Percentiles rank a stretch among this genome's conserved stretches.
These are phyloP conservation scores for Homarus gammarus DNA, from an alignment of 2,888 invertebrate genomes.

Conservation along the genomic window DNA sequence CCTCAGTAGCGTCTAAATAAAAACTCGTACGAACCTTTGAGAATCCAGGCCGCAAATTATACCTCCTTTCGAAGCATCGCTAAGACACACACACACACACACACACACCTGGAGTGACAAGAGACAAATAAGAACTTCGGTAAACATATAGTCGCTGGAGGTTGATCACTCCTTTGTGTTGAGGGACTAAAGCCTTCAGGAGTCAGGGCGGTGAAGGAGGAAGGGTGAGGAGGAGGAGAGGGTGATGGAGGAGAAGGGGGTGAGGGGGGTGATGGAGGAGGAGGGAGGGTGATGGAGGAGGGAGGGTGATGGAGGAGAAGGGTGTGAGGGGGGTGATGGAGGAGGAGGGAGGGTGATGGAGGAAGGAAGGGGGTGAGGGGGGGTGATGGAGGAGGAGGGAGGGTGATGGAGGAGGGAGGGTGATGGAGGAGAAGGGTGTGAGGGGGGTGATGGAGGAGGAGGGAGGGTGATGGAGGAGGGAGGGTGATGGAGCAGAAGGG, in stretches of 20 bases:
- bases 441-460: neutral
- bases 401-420: neutral
- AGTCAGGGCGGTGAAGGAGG: neutral
- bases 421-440: no score
- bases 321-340: neutral
- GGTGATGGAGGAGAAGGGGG: neutral
- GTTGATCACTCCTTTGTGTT: no score
- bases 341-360: neutral
- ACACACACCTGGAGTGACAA: no score
- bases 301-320: constrained; percentile 5
- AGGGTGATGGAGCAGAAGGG: neutral
- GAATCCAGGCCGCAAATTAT: no score
- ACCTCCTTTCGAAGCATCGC: no score
- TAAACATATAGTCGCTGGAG: no score
- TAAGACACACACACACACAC: no score
- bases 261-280: neutral
- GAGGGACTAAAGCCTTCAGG: no score
- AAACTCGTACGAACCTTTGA: no score
- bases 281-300: neutral
- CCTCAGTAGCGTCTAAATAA: no score
- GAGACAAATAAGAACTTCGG: no score
- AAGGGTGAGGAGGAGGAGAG: constrained; percentile 6
- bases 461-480: neutral
- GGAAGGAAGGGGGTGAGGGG: neutral
- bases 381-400: constrained; percentile 13